phyloP scores from a whole-genome alignment of 1,140 invertebrate species.

The Spodoptera frugiperda region DNA sequence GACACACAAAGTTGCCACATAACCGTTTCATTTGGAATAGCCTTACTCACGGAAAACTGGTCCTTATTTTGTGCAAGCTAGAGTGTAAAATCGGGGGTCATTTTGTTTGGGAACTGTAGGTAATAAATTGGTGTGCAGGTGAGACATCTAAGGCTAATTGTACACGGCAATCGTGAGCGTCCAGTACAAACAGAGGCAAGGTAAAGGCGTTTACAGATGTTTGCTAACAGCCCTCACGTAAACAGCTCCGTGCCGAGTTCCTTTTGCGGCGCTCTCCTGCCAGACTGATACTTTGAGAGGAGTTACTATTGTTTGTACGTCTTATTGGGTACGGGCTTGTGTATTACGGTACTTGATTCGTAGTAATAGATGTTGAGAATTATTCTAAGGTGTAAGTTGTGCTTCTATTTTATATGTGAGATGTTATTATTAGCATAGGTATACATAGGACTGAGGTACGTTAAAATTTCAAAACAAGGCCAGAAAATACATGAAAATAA shows the following conservation, averaged over 20 bases:
- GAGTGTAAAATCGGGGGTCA: not conserved
- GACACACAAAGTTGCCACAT: constrained; percentile 39
- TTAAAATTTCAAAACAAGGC: no score
- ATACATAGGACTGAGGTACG: no score
- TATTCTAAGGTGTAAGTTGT: no score
- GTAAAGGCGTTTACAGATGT: constrained; percentile 76
- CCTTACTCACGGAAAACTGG: not conserved
- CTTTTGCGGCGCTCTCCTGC: constrained; percentile 57
- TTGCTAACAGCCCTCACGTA: constrained; percentile 79
- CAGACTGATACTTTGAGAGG: constrained; percentile 35
- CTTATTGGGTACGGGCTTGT: constrained; percentile 15
- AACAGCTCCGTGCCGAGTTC: constrained; percentile 72
- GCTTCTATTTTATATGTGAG: no score
- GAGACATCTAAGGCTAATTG: constrained; percentile 76
- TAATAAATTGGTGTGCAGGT: constrained; percentile 61
- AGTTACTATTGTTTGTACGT: constrained; percentile 49
- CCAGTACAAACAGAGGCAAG: constrained; percentile 72
- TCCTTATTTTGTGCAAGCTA: not conserved
- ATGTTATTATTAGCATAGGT: no score
- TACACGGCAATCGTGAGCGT: constrained; percentile 71
- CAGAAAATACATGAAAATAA: no score
- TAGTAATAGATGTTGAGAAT: not conserved
- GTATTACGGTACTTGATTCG: not conserved
- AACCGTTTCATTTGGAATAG: constrained; percentile 26
- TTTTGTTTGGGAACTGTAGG: constrained; percentile 20